Evolutionary conservation across 2,888 invertebrate species (phyloP), one percentile per base, ranked within the genome.

Genomic region (Eupithecia inturbata): DNA sequence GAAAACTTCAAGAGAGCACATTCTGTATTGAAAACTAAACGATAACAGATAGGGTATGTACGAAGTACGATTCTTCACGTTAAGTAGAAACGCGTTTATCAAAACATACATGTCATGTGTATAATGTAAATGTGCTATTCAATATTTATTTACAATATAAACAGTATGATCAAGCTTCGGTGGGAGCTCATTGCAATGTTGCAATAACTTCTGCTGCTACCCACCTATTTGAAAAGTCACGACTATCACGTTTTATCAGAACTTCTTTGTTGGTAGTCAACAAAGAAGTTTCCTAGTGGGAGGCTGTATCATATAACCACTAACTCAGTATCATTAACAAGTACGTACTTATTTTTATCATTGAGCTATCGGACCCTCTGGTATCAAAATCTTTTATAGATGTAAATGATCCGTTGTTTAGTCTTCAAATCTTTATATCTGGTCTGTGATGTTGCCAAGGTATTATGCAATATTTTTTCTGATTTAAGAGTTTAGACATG

Each of bases 211-310:
- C 53, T 57, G 57, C 12, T 26, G 12, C 26, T 57, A 53, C 53
- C 49, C 49, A 49, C 49, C 12, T 53, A 82, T 82, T 79, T 74
- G 74, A 73, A 72, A 78, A 80, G 80, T 80, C 79, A 82, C 81
- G 82, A 74, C 76, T 76, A 74, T 74, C 73, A 71, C 63, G 62
- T 77, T 71, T 77, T 81, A 82, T 82, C 80, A 80, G 60, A 76
- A 71, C 71, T 63, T 68, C 70, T 31, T 77, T n/a, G n/a, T n/a
- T n/a, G n/a, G n/a, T n/a, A n/a, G n/a, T n/a, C n/a, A n/a, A 78
- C 77, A 78, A 77, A 75, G 74, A 76, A 72, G 36, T 72, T 72
- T 74, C 57, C 57, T 57, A 3, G 69, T 76, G 71, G n/a, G 39
- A 16, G 57, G 49, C 53, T 53, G 41, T 76, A 57, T 79, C 72